phyloP scores from a whole-genome alignment of 2,888 invertebrate genomes.

The Meiosimyza decipiens region DNA sequence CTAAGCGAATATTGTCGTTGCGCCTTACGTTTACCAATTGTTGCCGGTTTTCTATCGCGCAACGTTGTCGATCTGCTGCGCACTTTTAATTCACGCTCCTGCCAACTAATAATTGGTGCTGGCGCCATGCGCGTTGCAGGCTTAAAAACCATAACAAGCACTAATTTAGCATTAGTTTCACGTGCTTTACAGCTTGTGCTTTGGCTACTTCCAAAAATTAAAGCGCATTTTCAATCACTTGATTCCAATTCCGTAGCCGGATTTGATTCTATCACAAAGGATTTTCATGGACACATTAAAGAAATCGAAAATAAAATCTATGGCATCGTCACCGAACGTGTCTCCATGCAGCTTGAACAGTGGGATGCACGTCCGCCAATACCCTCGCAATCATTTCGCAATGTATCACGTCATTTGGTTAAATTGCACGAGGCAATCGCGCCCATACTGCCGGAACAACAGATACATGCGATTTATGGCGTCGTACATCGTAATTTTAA shows the following conservation, averaged over 20 bases:
- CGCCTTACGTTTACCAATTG: constrained; percentile 79
- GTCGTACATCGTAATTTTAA: constrained; percentile 88
- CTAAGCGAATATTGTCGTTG: constrained; percentile 92
- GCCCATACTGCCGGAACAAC: constrained; percentile 82
- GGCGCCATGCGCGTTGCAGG: constrained; percentile 96
- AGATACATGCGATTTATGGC: constrained; percentile 81
- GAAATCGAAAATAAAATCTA: constrained; percentile 94
- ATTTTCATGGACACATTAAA: constrained; percentile 88
- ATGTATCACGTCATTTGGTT: constrained; percentile 87
- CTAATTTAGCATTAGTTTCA: constrained; percentile 89
- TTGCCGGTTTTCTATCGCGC: constrained; percentile 83
- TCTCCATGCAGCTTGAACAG: constrained; percentile 81
- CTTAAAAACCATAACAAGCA: constrained; percentile 92
- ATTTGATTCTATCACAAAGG: constrained; percentile 80
- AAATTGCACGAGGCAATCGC: constrained; percentile 92
- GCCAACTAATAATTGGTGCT: constrained; percentile 95
- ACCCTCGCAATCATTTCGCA: constrained; percentile 90
- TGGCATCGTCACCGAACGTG: constrained; percentile 86
- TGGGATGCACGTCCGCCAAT: constrained; percentile 97
- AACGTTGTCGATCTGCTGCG: constrained; percentile 89
- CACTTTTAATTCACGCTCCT: constrained; percentile 88
- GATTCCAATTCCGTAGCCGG: constrained; percentile 66
- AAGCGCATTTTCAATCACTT: constrained; percentile 74
- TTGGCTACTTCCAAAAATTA: constrained; percentile 81
- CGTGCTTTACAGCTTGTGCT: constrained; percentile 84